Conservation (phyloP, 2,797 vertebrate species). For the Intellagama lesueurii region DNA sequence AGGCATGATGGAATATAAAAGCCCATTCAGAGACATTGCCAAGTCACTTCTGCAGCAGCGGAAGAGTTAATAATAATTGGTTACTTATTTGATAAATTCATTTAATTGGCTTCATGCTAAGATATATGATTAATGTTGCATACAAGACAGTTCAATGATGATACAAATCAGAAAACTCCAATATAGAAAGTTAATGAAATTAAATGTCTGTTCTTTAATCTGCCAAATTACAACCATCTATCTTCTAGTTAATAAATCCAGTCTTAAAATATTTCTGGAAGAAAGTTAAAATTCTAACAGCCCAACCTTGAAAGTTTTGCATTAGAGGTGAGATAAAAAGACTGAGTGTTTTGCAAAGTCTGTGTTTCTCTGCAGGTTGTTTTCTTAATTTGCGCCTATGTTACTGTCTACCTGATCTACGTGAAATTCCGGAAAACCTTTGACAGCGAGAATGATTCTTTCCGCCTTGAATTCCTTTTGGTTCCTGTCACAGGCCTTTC, state of each 20-base stretch:
- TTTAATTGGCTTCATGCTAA: not conserved
- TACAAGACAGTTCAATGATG: not conserved
- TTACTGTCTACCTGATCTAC: constrained; percentile 93
- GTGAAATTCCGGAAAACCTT: constrained; percentile 87
- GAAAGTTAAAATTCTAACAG: not conserved
- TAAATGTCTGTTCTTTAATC: not conserved
- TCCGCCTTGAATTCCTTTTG: constrained; percentile 93
- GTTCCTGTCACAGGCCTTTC: constrained; percentile 92
- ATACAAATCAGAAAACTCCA: not conserved
- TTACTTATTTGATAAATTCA: too few species aligned
- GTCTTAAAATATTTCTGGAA: not conserved
- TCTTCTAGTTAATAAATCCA: not conserved
- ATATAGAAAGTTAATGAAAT: not conserved
- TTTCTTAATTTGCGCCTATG: constrained; percentile 90
- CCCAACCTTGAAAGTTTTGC: not conserved
- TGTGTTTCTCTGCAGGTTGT: constrained; percentile 82
- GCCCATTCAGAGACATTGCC: not conserved
- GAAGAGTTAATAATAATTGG: not conserved
- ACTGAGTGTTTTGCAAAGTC: not conserved
- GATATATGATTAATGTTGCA: not conserved
- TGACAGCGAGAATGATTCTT: constrained; percentile 90
- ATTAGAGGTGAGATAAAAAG: not conserved
- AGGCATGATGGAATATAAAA: not conserved
- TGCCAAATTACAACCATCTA: not conserved
- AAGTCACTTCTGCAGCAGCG: not conserved